Percentiles rank a stretch among this genome's conserved stretches.
phyloP scores from a whole-genome alignment of 2,888 invertebrate species.

The Drosophila niveifrons region DNA sequence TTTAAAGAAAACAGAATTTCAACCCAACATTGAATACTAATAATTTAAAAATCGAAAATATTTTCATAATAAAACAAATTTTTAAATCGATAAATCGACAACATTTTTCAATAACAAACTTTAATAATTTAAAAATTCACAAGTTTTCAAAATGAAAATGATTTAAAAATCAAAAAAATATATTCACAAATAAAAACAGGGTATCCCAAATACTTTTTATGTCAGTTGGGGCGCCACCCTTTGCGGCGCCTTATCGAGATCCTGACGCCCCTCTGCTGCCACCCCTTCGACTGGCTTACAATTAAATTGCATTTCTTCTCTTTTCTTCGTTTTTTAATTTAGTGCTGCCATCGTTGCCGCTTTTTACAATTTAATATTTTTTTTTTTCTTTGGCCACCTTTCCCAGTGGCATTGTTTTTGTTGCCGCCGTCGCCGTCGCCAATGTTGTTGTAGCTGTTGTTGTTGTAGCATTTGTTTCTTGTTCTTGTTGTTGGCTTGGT shows the following conservation, averaged over 20 bases:
- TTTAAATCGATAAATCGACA: too few relatives aligned
- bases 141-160: too few relatives aligned
- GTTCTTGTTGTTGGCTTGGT: conserved; percentile 51
- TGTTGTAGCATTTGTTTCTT: conserved; percentile 35
- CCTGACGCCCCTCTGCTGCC: conserved; percentile 21
- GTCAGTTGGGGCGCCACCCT: conserved; percentile 57
- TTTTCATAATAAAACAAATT: too few relatives aligned
- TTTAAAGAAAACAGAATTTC: too few relatives aligned
- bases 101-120: too few relatives aligned
- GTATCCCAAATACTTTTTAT: conserved; percentile 52
- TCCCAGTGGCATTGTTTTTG: conserved; percentile 32
- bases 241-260: conserved; percentile 33
- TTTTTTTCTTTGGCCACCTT: conserved; percentile 48
- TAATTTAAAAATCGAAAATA: too few relatives aligned
- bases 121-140: too few relatives aligned
- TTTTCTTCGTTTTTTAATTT: conserved; percentile 14
- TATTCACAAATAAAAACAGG: conserved; percentile 6
- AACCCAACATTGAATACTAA: too few relatives aligned
- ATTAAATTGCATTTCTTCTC: conserved; percentile 74
- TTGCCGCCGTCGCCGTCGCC: conserved; percentile 25
- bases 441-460: neutral
- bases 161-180: too few relatives aligned
- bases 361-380: conserved; percentile 69
- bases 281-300: conserved; percentile 49
- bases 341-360: conserved; percentile 28